phyloP scores from a whole-genome alignment of 1,140 invertebrate genomes.

The Tetramorium parvispinum region DNA sequence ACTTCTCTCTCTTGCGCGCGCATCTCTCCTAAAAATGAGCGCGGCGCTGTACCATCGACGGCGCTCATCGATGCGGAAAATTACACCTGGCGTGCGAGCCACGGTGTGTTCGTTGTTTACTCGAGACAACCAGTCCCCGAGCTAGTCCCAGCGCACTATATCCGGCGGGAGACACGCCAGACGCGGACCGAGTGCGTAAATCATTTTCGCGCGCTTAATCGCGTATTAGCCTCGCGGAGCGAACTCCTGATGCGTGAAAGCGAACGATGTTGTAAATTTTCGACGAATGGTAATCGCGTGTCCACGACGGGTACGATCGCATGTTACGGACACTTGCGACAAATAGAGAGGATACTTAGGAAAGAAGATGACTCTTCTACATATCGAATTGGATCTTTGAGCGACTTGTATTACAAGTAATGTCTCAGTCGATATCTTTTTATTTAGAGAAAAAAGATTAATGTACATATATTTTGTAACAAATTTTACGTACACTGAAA shows the following conservation, averaged over 20 bases:
- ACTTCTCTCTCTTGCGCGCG: not conserved
- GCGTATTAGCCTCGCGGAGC: not conserved
- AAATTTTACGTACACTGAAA: no score
- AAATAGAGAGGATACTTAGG: not conserved
- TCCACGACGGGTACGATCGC: not conserved
- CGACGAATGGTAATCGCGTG: not conserved
- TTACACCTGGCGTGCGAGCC: slow-evolving; percentile 26
- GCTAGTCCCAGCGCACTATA: not conserved
- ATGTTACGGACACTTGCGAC: not conserved
- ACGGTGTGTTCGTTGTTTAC: slow-evolving; percentile 18
- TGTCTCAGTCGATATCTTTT: not conserved
- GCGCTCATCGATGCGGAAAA: slow-evolving; percentile 36
- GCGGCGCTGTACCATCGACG: not conserved
- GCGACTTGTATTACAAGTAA: no score
- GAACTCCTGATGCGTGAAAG: not conserved
- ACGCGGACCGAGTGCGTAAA: slow-evolving; percentile 11
- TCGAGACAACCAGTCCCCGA: slow-evolving; percentile 16
- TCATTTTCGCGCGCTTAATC: slow-evolving; percentile 38
- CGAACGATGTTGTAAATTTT: slow-evolving; percentile 37
- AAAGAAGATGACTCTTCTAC: not conserved
- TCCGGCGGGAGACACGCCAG: not conserved
- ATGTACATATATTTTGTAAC: no score
- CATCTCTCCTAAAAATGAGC: not conserved
- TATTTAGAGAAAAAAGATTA: not conserved
- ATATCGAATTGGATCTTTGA: not conserved